Evolutionary conservation across 2,113 vertebrate genomes (phyloP).

Genomic region (Genyomyrus donnyi): DNA sequence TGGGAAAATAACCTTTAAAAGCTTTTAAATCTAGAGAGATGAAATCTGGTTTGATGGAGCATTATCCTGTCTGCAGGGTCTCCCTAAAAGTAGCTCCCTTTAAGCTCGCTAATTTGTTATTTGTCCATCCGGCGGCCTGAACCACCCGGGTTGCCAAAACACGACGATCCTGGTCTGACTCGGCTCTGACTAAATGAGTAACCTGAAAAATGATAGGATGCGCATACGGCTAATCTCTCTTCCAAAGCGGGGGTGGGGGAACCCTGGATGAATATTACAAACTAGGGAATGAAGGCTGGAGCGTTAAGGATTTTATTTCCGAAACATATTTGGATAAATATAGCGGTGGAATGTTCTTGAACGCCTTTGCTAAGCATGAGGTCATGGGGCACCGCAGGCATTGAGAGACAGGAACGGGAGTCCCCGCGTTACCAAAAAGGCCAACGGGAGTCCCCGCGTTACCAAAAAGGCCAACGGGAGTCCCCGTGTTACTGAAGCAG

Average conservation of each 20-base stretch:
- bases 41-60: conserved; percentile 31
- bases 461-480: not conserved
- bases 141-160: conserved; percentile 38
- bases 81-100: conserved; percentile 27
- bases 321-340: not conserved
- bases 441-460: not conserved
- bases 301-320: conserved; percentile 41
- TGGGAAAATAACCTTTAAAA: conserved; percentile 30
- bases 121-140: conserved; percentile 38
- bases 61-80: conserved; percentile 7
- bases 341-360: not conserved
- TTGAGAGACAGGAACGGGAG: not conserved
- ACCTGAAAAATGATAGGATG: conserved; percentile 47
- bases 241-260: conserved; percentile 12
- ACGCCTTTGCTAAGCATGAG: not conserved
- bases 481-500: not conserved
- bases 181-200: conserved; percentile 41
- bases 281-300: conserved; percentile 45
- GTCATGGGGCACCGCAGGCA: not conserved
- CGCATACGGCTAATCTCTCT: conserved; percentile 27
- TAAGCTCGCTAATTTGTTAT: conserved; percentile 44
- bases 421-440: not conserved
- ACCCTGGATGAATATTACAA: conserved; percentile 40
- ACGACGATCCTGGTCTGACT: conserved; percentile 31
- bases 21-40: conserved; percentile 41